Percentiles rank a stretch among this genome's conserved stretches.
Evolutionary conservation across 2,113 vertebrate species (phyloP).

Genomic region (Periophthalmodon schlosseri): DNA sequence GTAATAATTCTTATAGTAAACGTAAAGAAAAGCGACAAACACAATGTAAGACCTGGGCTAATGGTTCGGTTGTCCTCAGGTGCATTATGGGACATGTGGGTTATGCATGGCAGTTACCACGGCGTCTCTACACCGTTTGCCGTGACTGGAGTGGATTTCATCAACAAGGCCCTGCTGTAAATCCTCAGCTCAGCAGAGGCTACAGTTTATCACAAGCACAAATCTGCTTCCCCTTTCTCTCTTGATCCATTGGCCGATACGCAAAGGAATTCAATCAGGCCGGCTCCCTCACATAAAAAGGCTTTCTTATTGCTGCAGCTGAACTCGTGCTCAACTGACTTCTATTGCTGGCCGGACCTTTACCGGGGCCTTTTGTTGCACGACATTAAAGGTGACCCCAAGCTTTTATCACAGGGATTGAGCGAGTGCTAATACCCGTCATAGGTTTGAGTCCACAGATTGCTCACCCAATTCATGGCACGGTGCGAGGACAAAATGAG

Average conservation of each 20-base stretch:
- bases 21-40: neutral
- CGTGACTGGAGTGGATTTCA: conserved; percentile 69
- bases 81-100: conserved; percentile 32
- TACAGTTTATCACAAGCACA: conserved; percentile 76
- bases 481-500: conserved; percentile 46
- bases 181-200: conserved; percentile 73
- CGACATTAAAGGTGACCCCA: conserved; percentile 76
- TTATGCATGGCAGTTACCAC: conserved; percentile 50
- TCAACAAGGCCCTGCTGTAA: conserved; percentile 65
- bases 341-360: conserved; percentile 68
- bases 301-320: conserved; percentile 61
- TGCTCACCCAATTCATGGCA: conserved; percentile 61
- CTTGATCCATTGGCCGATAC: conserved; percentile 80
- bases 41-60: conserved; percentile 29
- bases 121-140: conserved; percentile 24
- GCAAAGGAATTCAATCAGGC: conserved; percentile 80
- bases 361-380: conserved; percentile 73
- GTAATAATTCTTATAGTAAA: no score
- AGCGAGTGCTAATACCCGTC: conserved; percentile 67
- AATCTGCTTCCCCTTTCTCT: conserved; percentile 73
- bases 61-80: conserved; percentile 30
- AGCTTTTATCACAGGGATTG: conserved; percentile 66
- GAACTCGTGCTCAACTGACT: conserved; percentile 64
- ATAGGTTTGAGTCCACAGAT: conserved; percentile 61
- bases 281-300: conserved; percentile 75